Percentiles rank a stretch among this genome's conserved stretches.
These are phyloP conservation scores for Progne subis DNA, from an alignment of 2,113 vertebrate genomes.

Conservation along the genomic window DNA sequence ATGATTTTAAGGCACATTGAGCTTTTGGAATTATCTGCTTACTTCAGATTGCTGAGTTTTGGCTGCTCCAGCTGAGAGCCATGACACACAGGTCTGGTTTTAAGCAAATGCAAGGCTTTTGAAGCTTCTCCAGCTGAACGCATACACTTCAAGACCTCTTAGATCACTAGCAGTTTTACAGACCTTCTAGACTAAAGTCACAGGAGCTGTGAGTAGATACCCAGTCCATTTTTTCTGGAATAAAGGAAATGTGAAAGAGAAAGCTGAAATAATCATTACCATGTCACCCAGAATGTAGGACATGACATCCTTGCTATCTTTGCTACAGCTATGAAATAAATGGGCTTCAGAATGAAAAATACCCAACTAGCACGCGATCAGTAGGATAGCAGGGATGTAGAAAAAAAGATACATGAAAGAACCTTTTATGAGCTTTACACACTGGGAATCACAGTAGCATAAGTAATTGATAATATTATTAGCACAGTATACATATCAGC, in stretches of 20 bases:
- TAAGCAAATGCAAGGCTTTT: neutral
- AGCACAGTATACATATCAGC: conserved; percentile 96
- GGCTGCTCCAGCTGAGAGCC: neutral
- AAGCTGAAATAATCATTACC: neutral
- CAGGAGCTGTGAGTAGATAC: neutral
- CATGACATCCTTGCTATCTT: neutral
- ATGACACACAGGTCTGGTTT: neutral
- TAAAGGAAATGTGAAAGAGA: neutral
- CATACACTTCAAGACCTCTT: neutral
- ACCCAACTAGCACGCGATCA: neutral
- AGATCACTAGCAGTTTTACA: neutral
- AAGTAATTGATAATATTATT: conserved; percentile 96
- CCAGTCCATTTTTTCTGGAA: neutral
- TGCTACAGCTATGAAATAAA: neutral
- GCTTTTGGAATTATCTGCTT: neutral
- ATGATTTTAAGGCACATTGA: neutral
- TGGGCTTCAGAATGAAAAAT: neutral
- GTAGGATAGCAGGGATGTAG: neutral
- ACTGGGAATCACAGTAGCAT: conserved; percentile 68
- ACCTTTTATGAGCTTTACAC: conserved; percentile 50
- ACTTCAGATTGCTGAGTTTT: neutral
- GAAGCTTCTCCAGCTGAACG: neutral
- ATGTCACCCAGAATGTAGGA: neutral
- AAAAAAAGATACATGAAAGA: conserved; percentile 50
- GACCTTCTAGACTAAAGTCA: neutral